Evolutionary conservation across 1,140 invertebrate species (phyloP).

Genomic region (Bombus terrestris): DNA sequence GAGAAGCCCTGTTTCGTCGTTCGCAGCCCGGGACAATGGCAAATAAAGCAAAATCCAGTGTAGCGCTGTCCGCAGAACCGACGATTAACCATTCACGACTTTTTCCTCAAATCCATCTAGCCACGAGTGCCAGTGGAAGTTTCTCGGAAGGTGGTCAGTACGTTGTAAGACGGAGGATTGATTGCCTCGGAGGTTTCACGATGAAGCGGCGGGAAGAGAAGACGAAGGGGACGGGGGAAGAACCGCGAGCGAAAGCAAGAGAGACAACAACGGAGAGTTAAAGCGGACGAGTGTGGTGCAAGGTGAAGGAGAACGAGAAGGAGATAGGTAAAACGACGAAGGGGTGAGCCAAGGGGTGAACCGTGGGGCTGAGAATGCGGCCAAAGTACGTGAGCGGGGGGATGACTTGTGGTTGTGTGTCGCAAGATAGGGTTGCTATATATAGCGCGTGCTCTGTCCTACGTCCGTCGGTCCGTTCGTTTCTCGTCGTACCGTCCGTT

Average conservation of each 20-base stretch:
- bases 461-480: slow-evolving; percentile 71
- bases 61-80: slow-evolving; percentile 43
- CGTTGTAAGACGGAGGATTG: slow-evolving; percentile 82
- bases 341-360: slow-evolving; percentile 67
- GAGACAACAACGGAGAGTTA: slow-evolving; percentile 25
- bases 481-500: slow-evolving; percentile 69
- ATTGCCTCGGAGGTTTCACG: slow-evolving; percentile 79
- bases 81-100: slow-evolving; percentile 68
- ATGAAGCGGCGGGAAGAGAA: slow-evolving; percentile 58
- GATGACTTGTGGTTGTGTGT: slow-evolving; percentile 82
- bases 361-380: slow-evolving; percentile 65
- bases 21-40: background rate
- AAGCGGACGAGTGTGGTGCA: slow-evolving; percentile 37
- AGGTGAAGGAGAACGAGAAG: slow-evolving; percentile 72
- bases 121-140: slow-evolving; percentile 56
- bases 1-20: background rate
- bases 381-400: slow-evolving; percentile 64
- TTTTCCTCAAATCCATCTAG: slow-evolving; percentile 67
- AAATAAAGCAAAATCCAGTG: slow-evolving; percentile 24
- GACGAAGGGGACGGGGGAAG: slow-evolving; percentile 46
- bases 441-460: slow-evolving; percentile 65
- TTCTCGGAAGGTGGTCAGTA: slow-evolving; percentile 79
- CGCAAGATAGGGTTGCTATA: slow-evolving; percentile 78
- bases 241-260: slow-evolving; percentile 24
- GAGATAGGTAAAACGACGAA: slow-evolving; percentile 64